Conservation (phyloP, 2,797 vertebrate species). For the Sarcophilus harrisii region DNA sequence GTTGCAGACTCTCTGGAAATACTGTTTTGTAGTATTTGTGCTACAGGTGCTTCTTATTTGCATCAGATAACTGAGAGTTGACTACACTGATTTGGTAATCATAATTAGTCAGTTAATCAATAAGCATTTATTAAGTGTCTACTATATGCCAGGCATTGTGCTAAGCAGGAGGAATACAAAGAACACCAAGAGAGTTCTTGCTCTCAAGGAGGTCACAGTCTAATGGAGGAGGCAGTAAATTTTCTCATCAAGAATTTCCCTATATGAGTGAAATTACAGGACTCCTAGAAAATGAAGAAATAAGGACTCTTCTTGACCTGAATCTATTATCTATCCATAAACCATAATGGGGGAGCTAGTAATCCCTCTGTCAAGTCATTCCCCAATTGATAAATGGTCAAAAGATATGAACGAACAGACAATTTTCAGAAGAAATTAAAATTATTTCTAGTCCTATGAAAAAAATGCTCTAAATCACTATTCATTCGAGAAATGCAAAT, state of each 20-base stretch:
- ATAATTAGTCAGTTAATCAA: not conserved
- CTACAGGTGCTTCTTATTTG: not conserved
- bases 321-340: not conserved
- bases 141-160: not conserved
- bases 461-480: too few relatives aligned
- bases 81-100: not conserved
- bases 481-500: too few relatives aligned
- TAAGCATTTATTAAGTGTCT: not conserved
- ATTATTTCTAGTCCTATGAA: too few relatives aligned
- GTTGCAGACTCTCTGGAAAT: not conserved
- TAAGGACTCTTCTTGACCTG: not conserved
- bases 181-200: too few relatives aligned
- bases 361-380: not conserved
- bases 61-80: accelerated
- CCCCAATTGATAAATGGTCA: too few relatives aligned
- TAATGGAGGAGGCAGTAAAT: not conserved
- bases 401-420: too few relatives aligned
- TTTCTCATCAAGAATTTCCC: not conserved
- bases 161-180: not conserved
- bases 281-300: not conserved
- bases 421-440: too few relatives aligned
- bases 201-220: too few relatives aligned
- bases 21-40: not conserved
- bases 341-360: not conserved
- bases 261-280: not conserved